Evolutionary conservation across 1,140 invertebrate genomes (phyloP), one percentile per base, ranked within the genome.

Genomic region (Aricia agestis): DNA sequence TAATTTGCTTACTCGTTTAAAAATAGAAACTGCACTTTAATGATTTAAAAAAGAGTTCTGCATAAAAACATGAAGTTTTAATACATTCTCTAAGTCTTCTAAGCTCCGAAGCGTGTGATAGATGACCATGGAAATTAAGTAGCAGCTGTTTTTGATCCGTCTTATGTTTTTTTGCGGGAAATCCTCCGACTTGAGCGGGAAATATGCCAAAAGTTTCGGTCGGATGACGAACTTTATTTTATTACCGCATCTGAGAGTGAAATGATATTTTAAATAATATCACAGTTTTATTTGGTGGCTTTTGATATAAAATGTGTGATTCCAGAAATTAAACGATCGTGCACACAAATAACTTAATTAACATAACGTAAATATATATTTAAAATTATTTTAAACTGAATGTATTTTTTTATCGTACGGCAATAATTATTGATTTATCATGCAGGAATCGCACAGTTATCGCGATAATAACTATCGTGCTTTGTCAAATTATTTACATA

Each of bases 111-210:
- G 45, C 45, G 45, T 52, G 13, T 52, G 45, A 52, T 52, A 52
- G 45, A 52, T 52, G 45, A 52, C 45, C 45, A 52, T 52, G 11
- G 45, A 52, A 52, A 52, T 52, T 52, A 52, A 52, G 45, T 52
- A 52, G 45, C 45, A 52, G 45, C 45, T 52, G 45, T 11, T 52
- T 52, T 52, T 52, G 45, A 52, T 52, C 45, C 45, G 45, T 52
- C 45, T 52, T 52, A 11, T 13, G 45, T 52, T 52, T 52, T 45
- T 52, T 52, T 36, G 36, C 11, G 6, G 10, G 45, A 52, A 52
- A 52, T 52, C 45, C 13, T 52, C 13, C 45, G 45, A 52, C 1
- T 52, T 52, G 11, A 36, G 9, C 36, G 36, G 6, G 36, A 52
- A 52, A 52, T 52, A 9, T 52, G 45, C 45, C 13, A 15, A 11